A percentile compares a stretch with the other conserved stretches of the same genome.
Conservation (phyloP, 2,888 invertebrate species). For the Melinaea menophilus region DNA sequence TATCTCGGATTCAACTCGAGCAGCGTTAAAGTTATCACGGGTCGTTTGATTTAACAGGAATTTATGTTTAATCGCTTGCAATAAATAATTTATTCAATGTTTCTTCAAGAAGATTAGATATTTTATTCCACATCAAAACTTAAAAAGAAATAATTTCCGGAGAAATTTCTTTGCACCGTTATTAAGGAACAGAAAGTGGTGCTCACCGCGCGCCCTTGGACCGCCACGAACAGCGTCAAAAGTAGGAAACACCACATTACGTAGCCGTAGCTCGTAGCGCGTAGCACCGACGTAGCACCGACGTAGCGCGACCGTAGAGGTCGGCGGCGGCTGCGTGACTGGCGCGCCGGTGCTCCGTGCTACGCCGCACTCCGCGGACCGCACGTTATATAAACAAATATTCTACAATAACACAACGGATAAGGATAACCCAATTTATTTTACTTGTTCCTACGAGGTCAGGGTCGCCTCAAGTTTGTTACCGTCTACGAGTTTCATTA, state of each 20-base stretch:
- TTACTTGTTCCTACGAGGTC: constrained; percentile 23
- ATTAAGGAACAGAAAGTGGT: constrained; percentile 38
- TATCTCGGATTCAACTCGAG: constrained; percentile 14
- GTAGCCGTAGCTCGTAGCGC: constrained; percentile 50
- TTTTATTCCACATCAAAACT: no score
- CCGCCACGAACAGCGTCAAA: constrained; percentile 64
- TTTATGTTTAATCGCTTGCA: constrained; percentile 12
- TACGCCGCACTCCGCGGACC: constrained; percentile 38
- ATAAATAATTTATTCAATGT: background rate
- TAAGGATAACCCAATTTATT: constrained; percentile 40
- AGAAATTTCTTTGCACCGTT: no score
- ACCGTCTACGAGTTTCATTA: constrained; percentile 3
- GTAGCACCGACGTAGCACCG: constrained; percentile 53
- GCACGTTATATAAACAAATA: constrained; percentile 68
- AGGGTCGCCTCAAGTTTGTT: constrained; percentile 18
- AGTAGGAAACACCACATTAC: constrained; percentile 65
- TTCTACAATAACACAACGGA: constrained; percentile 55
- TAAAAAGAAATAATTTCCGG: no score
- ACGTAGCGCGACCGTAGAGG: constrained; percentile 52
- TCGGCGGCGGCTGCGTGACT: constrained; percentile 65
- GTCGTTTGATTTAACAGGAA: constrained; percentile 11
- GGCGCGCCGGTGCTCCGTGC: constrained; percentile 54
- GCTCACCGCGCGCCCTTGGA: constrained; percentile 74
- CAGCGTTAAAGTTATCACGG: constrained; percentile 21
- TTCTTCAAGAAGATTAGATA: constrained; percentile 5